Percentiles rank a stretch among this genome's conserved stretches.
Evolutionary conservation across 30 jellyfish, hydroid and myxozoan genomes (phyloP).

Genomic region (Hydra vulgaris): DNA sequence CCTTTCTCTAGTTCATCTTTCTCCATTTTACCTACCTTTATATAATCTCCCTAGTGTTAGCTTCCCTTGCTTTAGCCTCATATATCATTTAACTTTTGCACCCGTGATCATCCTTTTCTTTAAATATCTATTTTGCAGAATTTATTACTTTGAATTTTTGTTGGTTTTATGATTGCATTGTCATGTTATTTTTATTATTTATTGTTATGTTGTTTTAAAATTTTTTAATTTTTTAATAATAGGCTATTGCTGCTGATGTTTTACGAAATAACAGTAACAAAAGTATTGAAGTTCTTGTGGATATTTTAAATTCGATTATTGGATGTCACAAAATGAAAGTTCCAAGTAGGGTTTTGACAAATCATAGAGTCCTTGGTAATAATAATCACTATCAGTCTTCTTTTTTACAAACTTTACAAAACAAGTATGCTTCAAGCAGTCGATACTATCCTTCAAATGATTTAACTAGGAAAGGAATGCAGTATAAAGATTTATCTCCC

Average conservation of each 20-base stretch:
- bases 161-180: too few relatives aligned
- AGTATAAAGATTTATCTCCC: background rate
- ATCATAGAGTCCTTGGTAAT: background rate
- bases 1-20: too few relatives aligned
- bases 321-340: background rate
- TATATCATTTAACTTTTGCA: too few relatives aligned
- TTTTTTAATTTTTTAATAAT: conserved; percentile 2
- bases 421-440: background rate
- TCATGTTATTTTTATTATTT: too few relatives aligned
- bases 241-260: conserved; percentile 72
- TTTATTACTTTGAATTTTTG: too few relatives aligned
- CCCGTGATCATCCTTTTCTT: too few relatives aligned
- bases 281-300: conserved; percentile 64
- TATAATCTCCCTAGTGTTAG: too few relatives aligned
- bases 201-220: background rate
- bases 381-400: background rate
- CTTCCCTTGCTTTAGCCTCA: too few relatives aligned
- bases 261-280: conserved; percentile 59
- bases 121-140: too few relatives aligned
- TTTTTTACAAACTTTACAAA: background rate
- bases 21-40: too few relatives aligned
- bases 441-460: background rate
- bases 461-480: background rate
- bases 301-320: conserved; percentile 53
- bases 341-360: background rate